Base-by-base conservation (phyloP, 2,797 vertebrate species). In the Chrysocyon brachyurus region DNA sequence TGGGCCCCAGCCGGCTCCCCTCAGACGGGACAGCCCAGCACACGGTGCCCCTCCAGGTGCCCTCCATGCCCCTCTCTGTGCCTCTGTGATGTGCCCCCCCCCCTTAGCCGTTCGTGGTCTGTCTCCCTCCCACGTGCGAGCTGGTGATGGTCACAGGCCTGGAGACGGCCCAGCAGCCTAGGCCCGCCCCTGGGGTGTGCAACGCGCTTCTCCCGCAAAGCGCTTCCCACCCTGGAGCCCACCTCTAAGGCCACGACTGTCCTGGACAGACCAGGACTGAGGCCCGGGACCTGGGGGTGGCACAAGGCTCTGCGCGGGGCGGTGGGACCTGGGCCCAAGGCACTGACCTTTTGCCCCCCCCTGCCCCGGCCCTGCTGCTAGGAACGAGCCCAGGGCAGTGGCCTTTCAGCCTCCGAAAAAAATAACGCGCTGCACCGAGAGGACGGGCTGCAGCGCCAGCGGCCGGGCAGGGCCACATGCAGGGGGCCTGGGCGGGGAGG, bases 401-500 rank as follows among this genome's bases (percentile, higher is more conserved):
- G 40, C 40, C 40, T 6, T 46, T 46, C 40, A 46, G 40, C 40
- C 6, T 46, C 40, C 6, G 33, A 36, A 1, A 46, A 40, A 46
- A 46, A 46, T 46, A 46, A 36, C 33, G 4, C 40, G 4, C 40
- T 40, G 40, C 40, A 5, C 40, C 40, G 40, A 6, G 40, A 40
- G 40, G 40, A 40, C 40, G 40, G 40, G 40, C 40, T 46, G 40
- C 40, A 46, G 40, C 40, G 40, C 40, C 40, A 46, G 40, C 40
- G 6, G 40, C 40, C 6, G 40, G 40, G 40, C 40, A 40, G 40
- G 40, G 40, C 70, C 21, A 40, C 21, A 14, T 24, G 33, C 33
- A 72, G 70, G 77, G 4, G 19, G 17, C 73, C 21, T 0, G 8
- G 6, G 21, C 12, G 0, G 0, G 26, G 14, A 6, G 24, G 52